Evolutionary conservation across 2,888 invertebrate genomes (phyloP).

Genomic region (Monopis laevigella): DNA sequence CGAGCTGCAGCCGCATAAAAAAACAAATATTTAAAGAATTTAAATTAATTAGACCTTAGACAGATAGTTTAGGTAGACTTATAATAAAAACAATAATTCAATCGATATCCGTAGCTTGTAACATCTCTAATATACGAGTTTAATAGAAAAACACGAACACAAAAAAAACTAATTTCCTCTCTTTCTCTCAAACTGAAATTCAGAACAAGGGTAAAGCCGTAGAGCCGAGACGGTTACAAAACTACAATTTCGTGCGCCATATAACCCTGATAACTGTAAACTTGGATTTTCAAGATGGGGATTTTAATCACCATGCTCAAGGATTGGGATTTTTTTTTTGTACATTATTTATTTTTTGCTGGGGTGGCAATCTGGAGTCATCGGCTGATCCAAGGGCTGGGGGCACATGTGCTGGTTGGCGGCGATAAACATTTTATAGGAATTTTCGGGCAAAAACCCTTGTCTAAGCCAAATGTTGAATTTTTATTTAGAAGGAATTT

Average conservation of each 20-base stretch:
- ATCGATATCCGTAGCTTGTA: too few species aligned
- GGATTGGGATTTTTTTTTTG: conserved; percentile 60
- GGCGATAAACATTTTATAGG: conserved; percentile 67
- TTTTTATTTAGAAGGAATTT: conserved; percentile 42
- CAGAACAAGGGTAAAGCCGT: not conserved
- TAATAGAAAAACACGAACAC: too few species aligned
- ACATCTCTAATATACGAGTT: too few species aligned
- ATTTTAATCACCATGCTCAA: conserved; percentile 44
- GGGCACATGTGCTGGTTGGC: conserved; percentile 50
- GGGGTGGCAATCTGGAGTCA: conserved; percentile 66
- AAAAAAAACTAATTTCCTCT: too few species aligned
- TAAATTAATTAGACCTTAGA: too few species aligned
- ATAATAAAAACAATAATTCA: too few species aligned
- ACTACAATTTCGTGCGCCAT: conserved; percentile 22
- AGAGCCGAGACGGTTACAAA: conserved; percentile 19
- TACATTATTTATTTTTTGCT: conserved; percentile 64
- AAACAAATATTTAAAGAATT: too few species aligned
- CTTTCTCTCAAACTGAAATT: conserved; percentile 23
- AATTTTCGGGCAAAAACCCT: conserved; percentile 60
- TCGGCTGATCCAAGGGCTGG: conserved; percentile 55
- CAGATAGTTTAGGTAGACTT: too few species aligned
- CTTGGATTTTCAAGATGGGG: conserved; percentile 46
- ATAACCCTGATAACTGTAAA: conserved; percentile 48
- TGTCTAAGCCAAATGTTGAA: conserved; percentile 56
- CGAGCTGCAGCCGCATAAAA: too few species aligned